These are phyloP conservation scores for Pogonomyrmex barbatus DNA, from an alignment of 1,140 invertebrate species.

Conservation along the genomic window DNA sequence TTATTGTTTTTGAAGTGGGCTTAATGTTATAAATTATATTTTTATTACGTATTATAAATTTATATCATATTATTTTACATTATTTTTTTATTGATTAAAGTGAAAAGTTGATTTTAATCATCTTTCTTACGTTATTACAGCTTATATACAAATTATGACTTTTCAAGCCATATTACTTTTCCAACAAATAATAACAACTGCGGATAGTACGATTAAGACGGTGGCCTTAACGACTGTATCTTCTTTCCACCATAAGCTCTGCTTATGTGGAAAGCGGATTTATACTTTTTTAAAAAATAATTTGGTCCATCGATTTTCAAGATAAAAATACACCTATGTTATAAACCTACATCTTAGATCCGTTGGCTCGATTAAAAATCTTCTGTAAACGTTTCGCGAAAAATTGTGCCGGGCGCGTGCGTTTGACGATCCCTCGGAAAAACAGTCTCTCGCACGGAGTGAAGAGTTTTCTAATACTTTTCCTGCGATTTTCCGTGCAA, in stretches of 20 bases:
- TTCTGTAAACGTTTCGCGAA: slow-evolving; percentile 1
- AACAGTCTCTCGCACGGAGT: background rate
- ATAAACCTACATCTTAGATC: background rate
- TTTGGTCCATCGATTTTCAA: slow-evolving; percentile 26
- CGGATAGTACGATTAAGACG: slow-evolving; percentile 14
- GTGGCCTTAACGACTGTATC: slow-evolving; percentile 20
- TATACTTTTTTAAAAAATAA: slow-evolving; percentile 44
- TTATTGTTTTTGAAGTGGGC: background rate
- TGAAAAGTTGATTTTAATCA: background rate
- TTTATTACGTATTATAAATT: background rate
- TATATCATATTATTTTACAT: background rate
- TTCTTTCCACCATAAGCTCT: background rate
- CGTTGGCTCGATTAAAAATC: slow-evolving; percentile 5
- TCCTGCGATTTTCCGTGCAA: background rate
- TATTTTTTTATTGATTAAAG: slow-evolving; percentile 10
- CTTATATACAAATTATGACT: background rate
- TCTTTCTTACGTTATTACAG: background rate
- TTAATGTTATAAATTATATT: slow-evolving; percentile 1
- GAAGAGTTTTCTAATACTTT: background rate
- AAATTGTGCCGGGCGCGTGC: slow-evolving; percentile 6
- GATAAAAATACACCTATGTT: background rate
- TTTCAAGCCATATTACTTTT: background rate
- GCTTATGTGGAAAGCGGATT: slow-evolving; percentile 1
- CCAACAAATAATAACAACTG: background rate
- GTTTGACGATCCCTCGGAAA: background rate